Percentiles rank a stretch among this genome's conserved stretches.
These are phyloP conservation scores for Rhagologus leucostigma DNA, from an alignment of 2,113 vertebrate genomes.

Conservation along the genomic window DNA sequence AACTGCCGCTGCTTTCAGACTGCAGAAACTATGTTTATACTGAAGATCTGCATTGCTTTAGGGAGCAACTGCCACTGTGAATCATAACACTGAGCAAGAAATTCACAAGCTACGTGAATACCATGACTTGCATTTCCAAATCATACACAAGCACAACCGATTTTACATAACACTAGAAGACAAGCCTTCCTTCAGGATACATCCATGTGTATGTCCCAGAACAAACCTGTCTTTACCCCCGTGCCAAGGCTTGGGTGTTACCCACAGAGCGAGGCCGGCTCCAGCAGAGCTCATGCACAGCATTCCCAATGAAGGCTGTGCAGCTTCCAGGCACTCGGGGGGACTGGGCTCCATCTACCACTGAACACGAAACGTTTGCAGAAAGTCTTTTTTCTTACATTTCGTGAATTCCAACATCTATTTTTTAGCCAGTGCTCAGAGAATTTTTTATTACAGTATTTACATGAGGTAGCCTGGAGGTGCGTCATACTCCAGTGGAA, in stretches of 20 bases:
- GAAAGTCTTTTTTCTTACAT: not conserved
- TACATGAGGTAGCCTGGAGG: not conserved
- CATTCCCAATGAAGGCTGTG: rapidly evolving
- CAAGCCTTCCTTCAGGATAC: not conserved
- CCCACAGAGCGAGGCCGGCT: rapidly evolving
- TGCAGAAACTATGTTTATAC: not conserved
- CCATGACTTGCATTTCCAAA: constrained; percentile 7
- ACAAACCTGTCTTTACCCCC: not conserved
- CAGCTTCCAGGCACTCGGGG: not conserved
- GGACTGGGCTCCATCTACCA: not conserved
- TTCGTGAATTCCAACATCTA: not conserved
- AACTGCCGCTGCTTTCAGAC: not conserved
- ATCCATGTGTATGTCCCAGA: not conserved
- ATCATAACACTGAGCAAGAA: not conserved
- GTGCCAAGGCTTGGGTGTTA: not conserved
- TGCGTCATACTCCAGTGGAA: not conserved
- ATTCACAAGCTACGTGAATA: not conserved
- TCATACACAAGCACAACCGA: not conserved
- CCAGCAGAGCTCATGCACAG: not conserved
- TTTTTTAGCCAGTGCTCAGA: not conserved
- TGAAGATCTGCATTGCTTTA: constrained; percentile 18
- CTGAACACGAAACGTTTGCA: not conserved
- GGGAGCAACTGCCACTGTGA: not conserved
- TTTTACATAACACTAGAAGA: not conserved
- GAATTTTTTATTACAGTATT: not conserved